These are phyloP conservation scores for Oxygymnocypris stewartii DNA, from an alignment of 2,113 vertebrate species.

Conservation along the genomic window DNA sequence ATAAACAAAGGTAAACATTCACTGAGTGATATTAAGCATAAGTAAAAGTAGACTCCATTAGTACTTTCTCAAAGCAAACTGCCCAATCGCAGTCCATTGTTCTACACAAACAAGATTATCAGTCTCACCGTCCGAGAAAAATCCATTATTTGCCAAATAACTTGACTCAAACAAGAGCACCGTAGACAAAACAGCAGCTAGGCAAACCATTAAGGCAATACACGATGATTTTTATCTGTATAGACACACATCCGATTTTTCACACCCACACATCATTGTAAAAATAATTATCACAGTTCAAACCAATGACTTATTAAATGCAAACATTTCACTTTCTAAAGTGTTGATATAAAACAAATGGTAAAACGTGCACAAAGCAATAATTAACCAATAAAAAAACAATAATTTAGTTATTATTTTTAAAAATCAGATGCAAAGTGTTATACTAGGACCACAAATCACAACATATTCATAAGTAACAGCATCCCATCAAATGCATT, in stretches of 20 bases:
- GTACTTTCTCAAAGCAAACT: conserved; percentile 27
- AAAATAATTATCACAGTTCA: background rate
- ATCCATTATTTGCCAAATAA: conserved; percentile 48
- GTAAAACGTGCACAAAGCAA: background rate
- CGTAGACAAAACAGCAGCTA: conserved; percentile 48
- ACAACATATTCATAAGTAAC: background rate
- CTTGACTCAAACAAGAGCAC: conserved; percentile 20
- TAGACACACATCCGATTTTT: conserved; percentile 19
- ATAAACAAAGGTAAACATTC: background rate
- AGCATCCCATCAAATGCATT: background rate
- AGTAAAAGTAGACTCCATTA: conserved; percentile 24
- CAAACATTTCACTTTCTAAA: conserved; percentile 1
- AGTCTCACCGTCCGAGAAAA: conserved; percentile 48
- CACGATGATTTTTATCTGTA: conserved; percentile 30
- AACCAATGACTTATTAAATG: conserved; percentile 1
- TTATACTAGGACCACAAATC: background rate
- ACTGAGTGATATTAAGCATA: background rate
- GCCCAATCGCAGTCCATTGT: conserved; percentile 41
- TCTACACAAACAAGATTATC: conserved; percentile 46
- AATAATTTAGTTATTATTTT: background rate
- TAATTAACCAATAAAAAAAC: background rate
- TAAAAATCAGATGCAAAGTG: background rate
- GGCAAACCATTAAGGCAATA: conserved; percentile 30
- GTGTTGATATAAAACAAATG: background rate
- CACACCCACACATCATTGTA: background rate